Conservation (phyloP, 2,888 invertebrate species). For the Pristionchus japonicus region DNA sequence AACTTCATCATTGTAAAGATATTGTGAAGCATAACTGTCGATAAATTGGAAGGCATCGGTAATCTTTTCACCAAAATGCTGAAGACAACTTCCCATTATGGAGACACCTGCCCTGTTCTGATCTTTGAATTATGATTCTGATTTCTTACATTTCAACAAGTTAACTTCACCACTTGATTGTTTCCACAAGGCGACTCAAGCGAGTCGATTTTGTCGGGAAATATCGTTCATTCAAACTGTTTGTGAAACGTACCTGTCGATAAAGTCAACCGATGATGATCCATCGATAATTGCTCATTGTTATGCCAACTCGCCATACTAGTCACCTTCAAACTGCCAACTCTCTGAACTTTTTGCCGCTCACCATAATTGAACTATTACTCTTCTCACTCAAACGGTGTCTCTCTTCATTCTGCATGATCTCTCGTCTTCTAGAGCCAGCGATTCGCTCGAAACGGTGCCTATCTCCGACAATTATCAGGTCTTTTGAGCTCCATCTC, state of each 20-base stretch:
- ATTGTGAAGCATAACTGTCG: not conserved
- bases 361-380: conserved; percentile 22
- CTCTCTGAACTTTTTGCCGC: not conserved
- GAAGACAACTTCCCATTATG: too few species aligned
- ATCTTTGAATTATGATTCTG: too few species aligned
- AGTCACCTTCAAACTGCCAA: not conserved
- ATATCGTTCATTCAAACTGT: too few species aligned
- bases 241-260: too few species aligned
- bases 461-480: conserved; percentile 21
- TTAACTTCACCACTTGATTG: too few species aligned
- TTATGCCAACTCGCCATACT: not conserved
- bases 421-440: not conserved
- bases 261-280: not conserved
- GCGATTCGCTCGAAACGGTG: not conserved
- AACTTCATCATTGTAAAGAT: not conserved
- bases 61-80: too few species aligned
- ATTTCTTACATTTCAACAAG: too few species aligned
- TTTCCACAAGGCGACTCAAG: too few species aligned
- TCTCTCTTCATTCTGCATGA: not conserved
- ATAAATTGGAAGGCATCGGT: not conserved
- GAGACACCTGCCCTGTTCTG: too few species aligned
- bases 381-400: not conserved
- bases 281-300: not conserved
- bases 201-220: too few species aligned
- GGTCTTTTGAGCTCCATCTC: not conserved